phyloP scores from a whole-genome alignment of 2,113 vertebrate genomes.

The Salvelinus fontinalis region DNA sequence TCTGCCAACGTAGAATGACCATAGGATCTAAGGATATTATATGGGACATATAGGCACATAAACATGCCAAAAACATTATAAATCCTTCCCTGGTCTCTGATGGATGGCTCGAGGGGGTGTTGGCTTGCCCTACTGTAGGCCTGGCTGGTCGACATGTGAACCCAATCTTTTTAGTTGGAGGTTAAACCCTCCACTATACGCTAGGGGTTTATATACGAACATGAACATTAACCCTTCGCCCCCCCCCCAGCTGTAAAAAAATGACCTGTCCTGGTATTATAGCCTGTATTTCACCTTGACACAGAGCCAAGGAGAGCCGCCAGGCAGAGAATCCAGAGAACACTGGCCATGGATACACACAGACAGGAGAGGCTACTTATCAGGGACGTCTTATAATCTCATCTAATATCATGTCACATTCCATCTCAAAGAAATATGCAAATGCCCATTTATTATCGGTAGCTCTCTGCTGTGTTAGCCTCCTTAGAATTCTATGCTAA shows the following conservation, averaged over 20 bases:
- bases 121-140: not conserved
- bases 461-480: too few relatives aligned
- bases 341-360: not conserved
- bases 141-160: not conserved
- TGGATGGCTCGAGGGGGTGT: not conserved
- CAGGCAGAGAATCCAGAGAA: not conserved
- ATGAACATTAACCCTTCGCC: conserved; percentile 17
- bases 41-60: not conserved
- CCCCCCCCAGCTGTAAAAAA: not conserved
- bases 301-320: not conserved
- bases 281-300: conserved; percentile 38
- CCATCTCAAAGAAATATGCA: not conserved
- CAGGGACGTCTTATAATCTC: not conserved
- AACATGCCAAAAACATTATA: not conserved
- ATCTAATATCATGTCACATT: not conserved
- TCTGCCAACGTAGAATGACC: too few relatives aligned
- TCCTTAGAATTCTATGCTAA: too few relatives aligned
- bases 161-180: not conserved
- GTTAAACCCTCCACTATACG: not conserved
- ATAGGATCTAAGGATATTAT: not conserved
- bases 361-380: not conserved
- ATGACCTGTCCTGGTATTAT: conserved; percentile 22
- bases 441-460: not conserved
- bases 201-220: conserved; percentile 1
- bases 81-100: not conserved